These are phyloP conservation scores for Calliphora vomitoria DNA, from an alignment of 2,888 invertebrate species.

Conservation along the genomic window DNA sequence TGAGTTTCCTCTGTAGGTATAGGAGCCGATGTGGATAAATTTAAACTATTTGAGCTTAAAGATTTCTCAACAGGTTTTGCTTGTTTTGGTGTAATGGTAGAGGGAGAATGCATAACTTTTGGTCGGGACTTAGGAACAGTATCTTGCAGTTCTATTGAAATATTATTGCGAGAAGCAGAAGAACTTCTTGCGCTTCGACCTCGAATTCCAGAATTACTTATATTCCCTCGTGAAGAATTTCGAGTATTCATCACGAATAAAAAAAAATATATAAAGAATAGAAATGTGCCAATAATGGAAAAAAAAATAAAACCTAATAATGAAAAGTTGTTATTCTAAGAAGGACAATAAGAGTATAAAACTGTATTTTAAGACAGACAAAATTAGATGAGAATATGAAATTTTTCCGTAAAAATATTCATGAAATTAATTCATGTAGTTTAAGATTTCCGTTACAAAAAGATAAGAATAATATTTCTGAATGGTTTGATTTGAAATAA, in stretches of 20 bases:
- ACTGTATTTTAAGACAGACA: too few relatives aligned
- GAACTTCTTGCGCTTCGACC: not conserved
- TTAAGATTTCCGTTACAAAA: too few relatives aligned
- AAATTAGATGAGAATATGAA: too few relatives aligned
- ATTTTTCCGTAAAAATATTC: too few relatives aligned
- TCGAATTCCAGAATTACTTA: constrained; percentile 4
- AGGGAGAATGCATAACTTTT: not conserved
- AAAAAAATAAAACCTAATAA: too few relatives aligned
- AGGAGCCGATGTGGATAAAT: constrained; percentile 5
- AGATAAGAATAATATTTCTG: too few relatives aligned
- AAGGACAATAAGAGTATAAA: too few relatives aligned
- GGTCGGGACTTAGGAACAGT: not conserved
- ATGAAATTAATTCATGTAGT: too few relatives aligned
- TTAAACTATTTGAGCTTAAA: constrained; percentile 1
- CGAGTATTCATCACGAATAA: not conserved
- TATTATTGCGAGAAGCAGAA: constrained; percentile 8
- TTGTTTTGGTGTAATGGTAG: not conserved
- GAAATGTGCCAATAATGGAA: too few relatives aligned
- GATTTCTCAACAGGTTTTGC: not conserved
- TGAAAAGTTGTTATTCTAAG: too few relatives aligned
- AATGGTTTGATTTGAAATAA: too few relatives aligned
- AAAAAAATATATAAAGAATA: too few relatives aligned
- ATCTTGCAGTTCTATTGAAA: not conserved
- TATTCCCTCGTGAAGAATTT: not conserved
- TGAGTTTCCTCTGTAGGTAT: not conserved